A percentile compares a stretch with the other conserved stretches of the same genome.
phyloP scores from a whole-genome alignment of 2,797 vertebrate species.

The Gambelia wislizenii region DNA sequence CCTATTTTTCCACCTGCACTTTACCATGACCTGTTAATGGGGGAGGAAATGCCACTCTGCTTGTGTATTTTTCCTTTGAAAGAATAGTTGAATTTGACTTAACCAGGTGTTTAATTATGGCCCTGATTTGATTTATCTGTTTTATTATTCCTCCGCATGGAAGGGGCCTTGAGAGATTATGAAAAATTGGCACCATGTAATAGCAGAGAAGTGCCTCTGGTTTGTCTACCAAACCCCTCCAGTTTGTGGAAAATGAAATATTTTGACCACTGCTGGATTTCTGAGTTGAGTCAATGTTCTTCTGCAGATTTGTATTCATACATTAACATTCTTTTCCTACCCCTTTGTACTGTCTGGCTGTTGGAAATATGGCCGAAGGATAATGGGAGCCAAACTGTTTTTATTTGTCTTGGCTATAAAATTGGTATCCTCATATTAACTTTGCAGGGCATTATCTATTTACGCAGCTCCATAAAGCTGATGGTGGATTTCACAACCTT shows the following conservation, averaged over 20 bases:
- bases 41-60: conserved; percentile 6
- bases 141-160: conserved; percentile 43
- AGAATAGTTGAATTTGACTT: conserved; percentile 7
- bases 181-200: conserved; percentile 64
- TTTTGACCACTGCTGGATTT: conserved; percentile 36
- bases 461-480: conserved; percentile 70
- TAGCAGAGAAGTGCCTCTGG: conserved; percentile 50
- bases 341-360: conserved; percentile 58
- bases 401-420: conserved; percentile 73
- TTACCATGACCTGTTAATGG: background rate
- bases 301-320: background rate
- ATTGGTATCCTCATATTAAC: conserved; percentile 60
- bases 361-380: conserved; percentile 51
- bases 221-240: conserved; percentile 45
- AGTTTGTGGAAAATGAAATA: conserved; percentile 38
- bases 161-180: conserved; percentile 49
- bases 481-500: conserved; percentile 71
- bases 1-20: background rate
- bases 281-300: conserved; percentile 43
- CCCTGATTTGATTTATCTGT: conserved; percentile 48
- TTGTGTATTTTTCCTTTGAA: conserved; percentile 30
- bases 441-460: conserved; percentile 69
- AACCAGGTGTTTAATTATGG: conserved; percentile 61
- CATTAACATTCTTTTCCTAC: conserved; percentile 61
- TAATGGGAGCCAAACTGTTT: conserved; percentile 66